phyloP scores from a whole-genome alignment of 1,140 invertebrate genomes.

The Battus philenor region DNA sequence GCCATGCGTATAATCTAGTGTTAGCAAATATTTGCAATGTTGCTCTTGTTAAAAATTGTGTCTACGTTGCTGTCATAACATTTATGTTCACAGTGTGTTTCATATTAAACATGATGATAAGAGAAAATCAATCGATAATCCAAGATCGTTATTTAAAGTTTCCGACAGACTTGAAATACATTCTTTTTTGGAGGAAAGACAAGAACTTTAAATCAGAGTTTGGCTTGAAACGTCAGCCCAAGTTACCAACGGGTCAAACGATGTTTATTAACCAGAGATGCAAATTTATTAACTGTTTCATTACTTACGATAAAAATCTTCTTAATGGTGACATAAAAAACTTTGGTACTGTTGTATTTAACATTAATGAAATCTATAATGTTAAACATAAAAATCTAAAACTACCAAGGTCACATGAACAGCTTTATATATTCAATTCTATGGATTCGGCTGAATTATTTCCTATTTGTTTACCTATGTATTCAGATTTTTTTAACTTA shows the following conservation, averaged over 20 bases:
- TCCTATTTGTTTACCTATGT: constrained; percentile 40
- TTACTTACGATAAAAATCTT: constrained; percentile 41
- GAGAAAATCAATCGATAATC: neutral
- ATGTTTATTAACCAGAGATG: constrained; percentile 52
- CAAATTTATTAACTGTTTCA: constrained; percentile 43
- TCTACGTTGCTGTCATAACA: constrained; percentile 3
- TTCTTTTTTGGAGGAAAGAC: constrained; percentile 42
- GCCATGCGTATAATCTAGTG: neutral
- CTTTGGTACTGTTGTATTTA: constrained; percentile 51
- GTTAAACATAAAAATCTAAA: constrained; percentile 24
- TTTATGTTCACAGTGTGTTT: constrained; percentile 4
- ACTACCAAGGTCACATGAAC: constrained; percentile 37
- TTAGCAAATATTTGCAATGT: too few relatives aligned
- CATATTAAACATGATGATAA: neutral
- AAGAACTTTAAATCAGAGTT: neutral
- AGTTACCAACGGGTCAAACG: constrained; percentile 30
- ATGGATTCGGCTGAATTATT: constrained; percentile 36
- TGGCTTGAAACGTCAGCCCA: neutral
- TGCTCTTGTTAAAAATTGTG: neutral
- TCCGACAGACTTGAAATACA: constrained; percentile 49
- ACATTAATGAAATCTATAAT: constrained; percentile 31
- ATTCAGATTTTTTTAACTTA: constrained; percentile 55
- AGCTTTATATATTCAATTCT: constrained; percentile 52
- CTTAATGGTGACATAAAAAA: constrained; percentile 31
- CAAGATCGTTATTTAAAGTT: constrained; percentile 7